Evolutionary conservation across 2,797 vertebrate species (phyloP), one percentile per base, ranked within the genome.

Genomic region (Falco naumanni): DNA sequence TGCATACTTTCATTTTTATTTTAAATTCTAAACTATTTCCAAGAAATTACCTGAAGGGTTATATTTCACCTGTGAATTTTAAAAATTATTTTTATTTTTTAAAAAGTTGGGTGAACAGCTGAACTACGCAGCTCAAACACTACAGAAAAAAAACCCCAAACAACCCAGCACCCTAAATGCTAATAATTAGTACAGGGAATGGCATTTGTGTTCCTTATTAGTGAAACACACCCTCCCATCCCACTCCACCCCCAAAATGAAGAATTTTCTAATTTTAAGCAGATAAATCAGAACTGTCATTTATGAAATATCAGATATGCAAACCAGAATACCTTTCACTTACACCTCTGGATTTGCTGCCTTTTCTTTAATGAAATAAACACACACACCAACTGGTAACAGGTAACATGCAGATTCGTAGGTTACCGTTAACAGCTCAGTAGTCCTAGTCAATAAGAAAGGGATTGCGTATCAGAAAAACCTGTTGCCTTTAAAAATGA

Each of bases 381-480:
- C 25, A 84, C 26, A 78, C 29, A 83, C 6, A 45, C 33, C 79
- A 69, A 39, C 68, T 60, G n/a, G 74, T 68, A 57, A 50, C 34
- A 87, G 76, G 57, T 24, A 85, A 61, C 33, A 60, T 37, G 70
- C 31, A 90, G 28, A 90, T 66, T 89, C 59, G 14, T 57, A 83
- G 86, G 60, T 93, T 79, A 84, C 74, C 68, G 84, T 54, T 82
- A 87, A 79, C 7, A 21, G 15, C 29, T 83, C 84, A 59, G 56
- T 17, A 47, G 87, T 94, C 34, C 72, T 86, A 95, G 66, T 57
- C 72, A 47, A 22, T 65, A 92, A 83, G 75, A 92, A 90, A 85
- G 39, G 22, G 25, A 71, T 2, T 87, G 75, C 0, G 0, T 91
- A 71, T 61, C 45, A 89, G 75, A 89, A 95, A 92, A 92, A 78